Evolutionary conservation across 2,888 invertebrate genomes (phyloP).

Genomic region (Xestobium rufovillosum): DNA sequence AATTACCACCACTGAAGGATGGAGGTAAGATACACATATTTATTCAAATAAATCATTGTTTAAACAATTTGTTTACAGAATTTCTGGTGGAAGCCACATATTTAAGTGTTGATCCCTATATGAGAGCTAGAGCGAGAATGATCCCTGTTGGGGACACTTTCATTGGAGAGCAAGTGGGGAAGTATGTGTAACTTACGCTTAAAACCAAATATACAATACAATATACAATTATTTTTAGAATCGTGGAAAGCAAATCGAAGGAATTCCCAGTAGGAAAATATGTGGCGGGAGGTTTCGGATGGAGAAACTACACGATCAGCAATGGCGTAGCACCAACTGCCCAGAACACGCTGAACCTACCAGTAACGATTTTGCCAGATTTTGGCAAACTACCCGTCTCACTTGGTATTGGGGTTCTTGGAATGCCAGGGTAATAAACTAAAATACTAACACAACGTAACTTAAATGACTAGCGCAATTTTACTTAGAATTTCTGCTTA

Average conservation of each 20-base stretch:
- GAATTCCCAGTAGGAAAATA: conserved; percentile 56
- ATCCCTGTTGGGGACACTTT: conserved; percentile 51
- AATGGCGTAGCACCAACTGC: conserved; percentile 40
- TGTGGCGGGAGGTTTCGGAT: conserved; percentile 57
- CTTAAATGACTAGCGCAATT: too few relatives aligned
- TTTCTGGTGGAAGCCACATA: conserved; percentile 57
- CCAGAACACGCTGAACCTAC: conserved; percentile 24
- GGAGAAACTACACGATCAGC: conserved; percentile 53
- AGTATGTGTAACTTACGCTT: conserved; percentile 41
- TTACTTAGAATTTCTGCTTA: conserved; percentile 64
- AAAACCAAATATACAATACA: conserved; percentile 8
- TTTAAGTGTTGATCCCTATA: conserved; percentile 64
- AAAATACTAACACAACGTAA: too few relatives aligned
- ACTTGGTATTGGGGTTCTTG: conserved; percentile 54
- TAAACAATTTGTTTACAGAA: conserved; percentile 40
- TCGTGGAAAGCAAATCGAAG: conserved; percentile 56
- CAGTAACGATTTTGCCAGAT: conserved; percentile 48
- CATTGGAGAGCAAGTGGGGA: conserved; percentile 61
- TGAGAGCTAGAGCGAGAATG: conserved; percentile 50
- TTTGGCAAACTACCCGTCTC: conserved; percentile 53
- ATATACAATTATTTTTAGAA: too few relatives aligned
- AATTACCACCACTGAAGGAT: conserved; percentile 54
- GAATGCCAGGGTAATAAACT: conserved; percentile 57
- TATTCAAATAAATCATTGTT: background rate
- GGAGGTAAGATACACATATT: conserved; percentile 34